These are phyloP conservation scores for Oligia strigilis DNA, from an alignment of 2,888 invertebrate genomes.

Conservation along the genomic window DNA sequence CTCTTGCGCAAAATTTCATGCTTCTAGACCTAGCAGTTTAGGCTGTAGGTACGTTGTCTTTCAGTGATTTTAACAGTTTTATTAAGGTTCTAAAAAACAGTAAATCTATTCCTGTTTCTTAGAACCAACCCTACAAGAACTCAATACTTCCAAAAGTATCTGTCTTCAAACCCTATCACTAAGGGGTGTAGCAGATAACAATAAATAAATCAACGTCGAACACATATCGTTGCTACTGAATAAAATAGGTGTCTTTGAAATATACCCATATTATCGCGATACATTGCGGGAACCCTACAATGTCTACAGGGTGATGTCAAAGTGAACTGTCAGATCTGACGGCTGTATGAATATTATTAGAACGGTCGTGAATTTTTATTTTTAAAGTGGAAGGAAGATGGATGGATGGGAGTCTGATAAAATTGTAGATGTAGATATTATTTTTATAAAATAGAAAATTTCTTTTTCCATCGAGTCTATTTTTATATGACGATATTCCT, in stretches of 20 bases:
- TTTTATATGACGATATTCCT: neutral
- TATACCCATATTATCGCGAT: constrained; percentile 82
- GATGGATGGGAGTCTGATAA: neutral
- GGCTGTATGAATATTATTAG: constrained; percentile 51
- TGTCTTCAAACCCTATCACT: constrained; percentile 66
- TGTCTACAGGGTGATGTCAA: constrained; percentile 70
- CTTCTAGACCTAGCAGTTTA: neutral
- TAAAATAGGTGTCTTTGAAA: constrained; percentile 87
- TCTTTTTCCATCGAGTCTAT: neutral
- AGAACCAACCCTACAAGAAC: constrained; percentile 25
- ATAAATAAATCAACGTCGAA: constrained; percentile 85
- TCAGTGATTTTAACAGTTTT: neutral
- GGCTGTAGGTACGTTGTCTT: neutral
- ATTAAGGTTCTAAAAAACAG: neutral
- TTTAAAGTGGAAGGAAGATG: constrained; percentile 27
- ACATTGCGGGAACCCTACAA: constrained; percentile 73
- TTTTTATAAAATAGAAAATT: neutral
- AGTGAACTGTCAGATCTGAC: constrained; percentile 63
- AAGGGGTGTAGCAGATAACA: constrained; percentile 71
- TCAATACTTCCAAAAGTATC: constrained; percentile 45
- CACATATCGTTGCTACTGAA: constrained; percentile 75
- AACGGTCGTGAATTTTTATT: constrained; percentile 42
- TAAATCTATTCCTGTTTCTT: neutral
- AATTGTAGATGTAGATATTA: neutral
- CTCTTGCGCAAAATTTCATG: no score